Conservation (phyloP, 2,113 vertebrate genomes). For the Mus musculus region GRCm39 chr8:100315001-100315500, state of each 20-base stretch:
- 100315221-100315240: slow-evolving; percentile 27
- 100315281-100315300: background rate
- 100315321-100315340: background rate
- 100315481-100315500: background rate
- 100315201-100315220: slow-evolving; percentile 38
- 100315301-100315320: background rate
- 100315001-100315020: slow-evolving; percentile 9
- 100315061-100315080: background rate
- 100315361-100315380: slow-evolving; percentile 30
- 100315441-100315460: background rate
- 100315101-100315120: slow-evolving; percentile 10
- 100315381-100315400: background rate
- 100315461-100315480: background rate
- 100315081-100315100: background rate
- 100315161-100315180: slow-evolving; percentile 42
- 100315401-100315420: background rate
- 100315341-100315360: background rate
- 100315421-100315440: background rate
- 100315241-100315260: slow-evolving; percentile 20
- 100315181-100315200: slow-evolving; percentile 47
- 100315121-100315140: background rate
- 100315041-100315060: background rate
- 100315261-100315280: background rate
- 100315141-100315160: slow-evolving; percentile 52
- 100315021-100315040: background rate